Percentiles rank a stretch among this genome's conserved stretches.
Evolutionary conservation across 2,888 invertebrate species (phyloP).

Genomic region (Lithophane ornitopus): DNA sequence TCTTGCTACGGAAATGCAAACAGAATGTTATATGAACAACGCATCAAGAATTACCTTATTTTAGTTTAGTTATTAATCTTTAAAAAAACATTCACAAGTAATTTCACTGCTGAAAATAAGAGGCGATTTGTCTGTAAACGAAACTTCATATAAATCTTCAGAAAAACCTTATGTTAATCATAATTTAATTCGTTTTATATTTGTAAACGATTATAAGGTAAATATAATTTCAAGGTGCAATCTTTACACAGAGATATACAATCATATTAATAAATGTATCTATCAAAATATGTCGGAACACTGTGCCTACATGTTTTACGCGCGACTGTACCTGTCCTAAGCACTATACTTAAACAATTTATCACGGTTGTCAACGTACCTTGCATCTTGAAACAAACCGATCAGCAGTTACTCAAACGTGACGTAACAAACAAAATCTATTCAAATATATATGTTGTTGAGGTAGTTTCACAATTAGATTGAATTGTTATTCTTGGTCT

Average conservation of each 20-base stretch:
- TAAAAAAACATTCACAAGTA: neutral
- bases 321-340: slow-evolving; percentile 5
- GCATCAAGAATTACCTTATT: neutral
- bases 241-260: neutral
- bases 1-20: slow-evolving; percentile 35
- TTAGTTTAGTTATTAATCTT: neutral
- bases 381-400: slow-evolving; percentile 25
- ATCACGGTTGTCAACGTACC: slow-evolving; percentile 20
- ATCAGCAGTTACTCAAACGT: slow-evolving; percentile 14
- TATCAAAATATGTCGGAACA: neutral
- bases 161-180: neutral
- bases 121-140: neutral
- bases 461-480: slow-evolving; percentile 47
- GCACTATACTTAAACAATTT: slow-evolving; percentile 12
- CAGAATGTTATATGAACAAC: neutral
- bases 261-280: neutral
- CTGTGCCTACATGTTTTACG: neutral
- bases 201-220: neutral
- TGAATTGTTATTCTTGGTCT: slow-evolving; percentile 58
- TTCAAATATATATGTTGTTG: slow-evolving; percentile 29
- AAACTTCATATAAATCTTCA: neutral
- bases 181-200: neutral
- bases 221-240: neutral
- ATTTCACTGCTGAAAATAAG: neutral
- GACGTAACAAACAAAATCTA: slow-evolving; percentile 39